phyloP scores from a whole-genome alignment of 2,113 vertebrate species.

The Hippocampus barbouri region DNA sequence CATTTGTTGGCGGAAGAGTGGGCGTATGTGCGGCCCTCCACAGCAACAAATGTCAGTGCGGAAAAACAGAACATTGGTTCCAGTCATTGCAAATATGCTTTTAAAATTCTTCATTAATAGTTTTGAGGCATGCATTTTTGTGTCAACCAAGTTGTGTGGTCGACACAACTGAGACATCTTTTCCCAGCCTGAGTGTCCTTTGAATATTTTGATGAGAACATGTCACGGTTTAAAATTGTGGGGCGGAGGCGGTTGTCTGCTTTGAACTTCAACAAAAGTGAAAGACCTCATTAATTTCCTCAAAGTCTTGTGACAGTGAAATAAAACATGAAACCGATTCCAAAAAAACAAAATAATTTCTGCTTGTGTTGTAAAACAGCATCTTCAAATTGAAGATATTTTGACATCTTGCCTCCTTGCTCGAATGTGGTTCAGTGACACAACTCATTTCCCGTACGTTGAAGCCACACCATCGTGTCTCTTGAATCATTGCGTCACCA shows the following conservation, averaged over 20 bases:
- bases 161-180: too few relatives aligned
- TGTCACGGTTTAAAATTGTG: too few relatives aligned
- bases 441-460: background rate
- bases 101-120: too few relatives aligned
- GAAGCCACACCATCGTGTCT: background rate
- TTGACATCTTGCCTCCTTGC: background rate
- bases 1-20: too few relatives aligned
- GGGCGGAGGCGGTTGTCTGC: background rate
- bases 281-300: background rate
- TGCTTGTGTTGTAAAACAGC: background rate
- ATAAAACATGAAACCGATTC: background rate
- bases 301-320: background rate
- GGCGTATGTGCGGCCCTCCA: too few relatives aligned
- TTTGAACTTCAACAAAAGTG: background rate
- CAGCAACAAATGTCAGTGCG: too few relatives aligned
- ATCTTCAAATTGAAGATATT: background rate
- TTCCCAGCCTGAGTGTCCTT: too few relatives aligned
- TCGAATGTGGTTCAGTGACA: background rate
- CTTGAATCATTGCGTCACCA: background rate
- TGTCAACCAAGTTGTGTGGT: too few relatives aligned
- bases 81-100: too few relatives aligned
- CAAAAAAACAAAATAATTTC: background rate
- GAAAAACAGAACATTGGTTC: too few relatives aligned
- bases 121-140: too few relatives aligned
- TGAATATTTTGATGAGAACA: too few relatives aligned